phyloP scores from a whole-genome alignment of 1,140 invertebrate genomes.

The Caligus rogercresseyi region DNA sequence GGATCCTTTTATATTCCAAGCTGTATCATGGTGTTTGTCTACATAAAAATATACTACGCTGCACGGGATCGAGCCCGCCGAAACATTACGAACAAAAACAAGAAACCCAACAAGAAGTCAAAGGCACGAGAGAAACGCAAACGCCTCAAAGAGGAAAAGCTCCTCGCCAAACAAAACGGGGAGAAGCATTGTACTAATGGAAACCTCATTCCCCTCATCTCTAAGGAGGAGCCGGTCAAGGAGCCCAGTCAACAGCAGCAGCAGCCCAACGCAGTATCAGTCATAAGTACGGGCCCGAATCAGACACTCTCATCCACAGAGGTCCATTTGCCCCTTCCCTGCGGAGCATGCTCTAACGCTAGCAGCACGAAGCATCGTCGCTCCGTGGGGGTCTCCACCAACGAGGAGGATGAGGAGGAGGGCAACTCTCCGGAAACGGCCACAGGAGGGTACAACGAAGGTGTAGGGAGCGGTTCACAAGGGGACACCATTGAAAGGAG shows the following conservation, averaged over 20 bases:
- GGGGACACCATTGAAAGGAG: background rate
- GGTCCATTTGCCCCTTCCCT: background rate
- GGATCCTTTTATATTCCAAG: constrained; percentile 97
- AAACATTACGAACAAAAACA: constrained; percentile 22
- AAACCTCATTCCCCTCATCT: background rate
- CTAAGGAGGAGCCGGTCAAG: background rate
- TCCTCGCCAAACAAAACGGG: constrained; percentile 22
- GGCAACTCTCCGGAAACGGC: background rate
- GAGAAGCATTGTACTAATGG: constrained; percentile 3
- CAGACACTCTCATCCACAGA: background rate
- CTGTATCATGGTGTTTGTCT: constrained; percentile 97
- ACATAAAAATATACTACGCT: constrained; percentile 93
- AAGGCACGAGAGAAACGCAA: constrained; percentile 9
- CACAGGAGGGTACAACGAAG: background rate
- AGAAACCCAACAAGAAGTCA: background rate
- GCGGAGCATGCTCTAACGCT: background rate
- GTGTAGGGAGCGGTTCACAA: background rate
- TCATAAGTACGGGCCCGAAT: background rate
- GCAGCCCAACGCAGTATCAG: background rate
- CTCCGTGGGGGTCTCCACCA: constrained; percentile 6
- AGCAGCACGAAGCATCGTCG: background rate
- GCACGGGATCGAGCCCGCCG: constrained; percentile 60
- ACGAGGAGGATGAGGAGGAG: background rate
- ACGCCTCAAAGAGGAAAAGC: constrained; percentile 7
- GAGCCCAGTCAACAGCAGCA: background rate